Conservation (phyloP, 1,140 invertebrate species). For the Apis mellifera region DNA sequence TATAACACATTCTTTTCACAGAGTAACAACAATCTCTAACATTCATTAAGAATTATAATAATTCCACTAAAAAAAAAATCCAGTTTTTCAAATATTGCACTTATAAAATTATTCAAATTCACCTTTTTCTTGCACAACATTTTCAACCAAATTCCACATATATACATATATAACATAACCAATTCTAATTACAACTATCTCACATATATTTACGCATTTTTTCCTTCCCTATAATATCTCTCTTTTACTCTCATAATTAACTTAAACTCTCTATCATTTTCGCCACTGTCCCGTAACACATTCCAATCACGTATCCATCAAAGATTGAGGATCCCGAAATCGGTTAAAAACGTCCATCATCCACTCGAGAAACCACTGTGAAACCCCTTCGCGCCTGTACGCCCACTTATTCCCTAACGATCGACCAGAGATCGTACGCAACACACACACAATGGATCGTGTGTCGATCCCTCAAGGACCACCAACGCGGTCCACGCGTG, state of each 20-base stretch:
- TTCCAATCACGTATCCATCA: background rate
- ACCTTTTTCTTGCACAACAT: no score
- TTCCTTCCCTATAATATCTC: background rate
- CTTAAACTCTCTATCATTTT: background rate
- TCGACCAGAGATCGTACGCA: background rate
- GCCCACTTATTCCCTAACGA: slow-evolving; percentile 11
- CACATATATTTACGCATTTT: background rate
- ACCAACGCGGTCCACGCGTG: background rate
- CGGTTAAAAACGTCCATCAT: background rate
- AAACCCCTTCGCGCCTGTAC: background rate
- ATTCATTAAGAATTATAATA: no score
- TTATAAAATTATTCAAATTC: no score
- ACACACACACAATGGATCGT: background rate
- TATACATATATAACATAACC: no score
- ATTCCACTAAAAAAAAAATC: no score
- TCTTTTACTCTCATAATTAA: background rate
- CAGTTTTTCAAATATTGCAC: no score
- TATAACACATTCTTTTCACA: no score
- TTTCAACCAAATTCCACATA: no score
- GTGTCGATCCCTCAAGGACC: background rate
- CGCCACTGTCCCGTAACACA: background rate
- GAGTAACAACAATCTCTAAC: no score
- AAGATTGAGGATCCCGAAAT: background rate
- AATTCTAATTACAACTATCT: no score
- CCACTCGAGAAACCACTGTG: background rate